phyloP scores from a whole-genome alignment of 2,888 invertebrate genomes.

The Cantharis nigra region DNA sequence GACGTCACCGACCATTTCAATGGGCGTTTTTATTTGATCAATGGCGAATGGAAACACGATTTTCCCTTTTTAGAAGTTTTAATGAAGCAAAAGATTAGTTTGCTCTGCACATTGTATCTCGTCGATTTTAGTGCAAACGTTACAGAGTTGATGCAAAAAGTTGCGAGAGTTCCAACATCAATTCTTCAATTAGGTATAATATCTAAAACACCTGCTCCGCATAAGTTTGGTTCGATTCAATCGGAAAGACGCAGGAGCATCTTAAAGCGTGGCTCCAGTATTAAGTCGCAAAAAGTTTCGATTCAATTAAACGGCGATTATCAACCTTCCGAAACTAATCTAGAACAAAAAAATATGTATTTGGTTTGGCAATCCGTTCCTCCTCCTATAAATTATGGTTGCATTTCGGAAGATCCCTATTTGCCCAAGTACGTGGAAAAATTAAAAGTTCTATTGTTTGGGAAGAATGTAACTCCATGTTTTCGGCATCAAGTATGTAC shows the following conservation, averaged over 20 bases:
- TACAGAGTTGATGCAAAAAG: background rate
- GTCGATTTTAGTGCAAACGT: slow-evolving; percentile 44
- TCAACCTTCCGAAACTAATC: background rate
- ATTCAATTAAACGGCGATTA: background rate
- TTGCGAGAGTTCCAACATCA: background rate
- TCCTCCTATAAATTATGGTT: slow-evolving; percentile 33
- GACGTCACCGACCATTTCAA: slow-evolving; percentile 44
- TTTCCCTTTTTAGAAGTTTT: slow-evolving; percentile 50
- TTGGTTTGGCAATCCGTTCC: slow-evolving; percentile 6
- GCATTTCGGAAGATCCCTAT: slow-evolving; percentile 35
- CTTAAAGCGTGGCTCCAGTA: background rate
- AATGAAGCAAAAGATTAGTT: slow-evolving; percentile 38
- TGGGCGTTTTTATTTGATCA: slow-evolving; percentile 45
- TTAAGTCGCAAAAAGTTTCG: background rate
- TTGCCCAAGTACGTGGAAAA: slow-evolving; percentile 33
- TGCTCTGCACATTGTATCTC: slow-evolving; percentile 44
- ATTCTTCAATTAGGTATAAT: background rate
- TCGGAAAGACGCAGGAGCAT: background rate
- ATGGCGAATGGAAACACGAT: slow-evolving; percentile 37
- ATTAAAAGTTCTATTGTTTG: slow-evolving; percentile 6
- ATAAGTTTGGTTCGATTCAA: background rate
- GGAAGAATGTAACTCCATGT: slow-evolving; percentile 9
- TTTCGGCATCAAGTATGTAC: slow-evolving; percentile 38
- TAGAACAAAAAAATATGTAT: background rate
- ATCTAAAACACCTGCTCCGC: background rate